Evolutionary conservation across 2,113 vertebrate species (phyloP).

Genomic region (Theristicus caerulescens): DNA sequence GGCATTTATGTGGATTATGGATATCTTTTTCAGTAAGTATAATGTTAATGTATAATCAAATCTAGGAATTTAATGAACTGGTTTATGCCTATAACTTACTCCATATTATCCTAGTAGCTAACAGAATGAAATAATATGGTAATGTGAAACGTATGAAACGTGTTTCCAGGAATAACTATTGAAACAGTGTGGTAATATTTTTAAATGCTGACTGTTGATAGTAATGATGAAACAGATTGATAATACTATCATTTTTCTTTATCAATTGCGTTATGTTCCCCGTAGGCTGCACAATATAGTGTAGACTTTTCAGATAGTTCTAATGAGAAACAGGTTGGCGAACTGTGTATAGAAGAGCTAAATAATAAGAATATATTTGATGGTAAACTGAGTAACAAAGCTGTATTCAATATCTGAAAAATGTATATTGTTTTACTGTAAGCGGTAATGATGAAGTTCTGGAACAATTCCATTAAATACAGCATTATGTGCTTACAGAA

Average conservation of each 20-base stretch:
- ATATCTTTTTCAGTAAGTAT: background rate
- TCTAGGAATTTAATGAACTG: background rate
- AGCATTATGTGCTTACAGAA: background rate
- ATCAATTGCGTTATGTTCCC: background rate
- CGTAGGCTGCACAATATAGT: background rate
- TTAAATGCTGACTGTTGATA: background rate
- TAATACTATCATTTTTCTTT: background rate
- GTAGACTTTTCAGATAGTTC: background rate
- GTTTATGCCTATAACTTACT: background rate
- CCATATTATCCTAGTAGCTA: background rate
- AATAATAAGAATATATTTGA: background rate
- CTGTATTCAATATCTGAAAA: background rate
- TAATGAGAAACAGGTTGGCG: background rate
- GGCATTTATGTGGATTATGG: background rate
- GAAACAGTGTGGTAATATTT: background rate
- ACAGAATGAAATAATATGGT: background rate
- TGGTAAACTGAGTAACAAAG: background rate
- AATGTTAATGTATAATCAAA: background rate
- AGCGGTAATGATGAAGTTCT: background rate
- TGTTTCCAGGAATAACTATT: background rate
- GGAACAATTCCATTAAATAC: background rate
- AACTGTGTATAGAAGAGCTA: background rate
- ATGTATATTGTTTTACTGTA: background rate
- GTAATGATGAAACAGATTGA: background rate
- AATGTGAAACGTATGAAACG: background rate